These are phyloP conservation scores for Bufotes viridis DNA, from an alignment of 2,797 vertebrate genomes.

Conservation along the genomic window DNA sequence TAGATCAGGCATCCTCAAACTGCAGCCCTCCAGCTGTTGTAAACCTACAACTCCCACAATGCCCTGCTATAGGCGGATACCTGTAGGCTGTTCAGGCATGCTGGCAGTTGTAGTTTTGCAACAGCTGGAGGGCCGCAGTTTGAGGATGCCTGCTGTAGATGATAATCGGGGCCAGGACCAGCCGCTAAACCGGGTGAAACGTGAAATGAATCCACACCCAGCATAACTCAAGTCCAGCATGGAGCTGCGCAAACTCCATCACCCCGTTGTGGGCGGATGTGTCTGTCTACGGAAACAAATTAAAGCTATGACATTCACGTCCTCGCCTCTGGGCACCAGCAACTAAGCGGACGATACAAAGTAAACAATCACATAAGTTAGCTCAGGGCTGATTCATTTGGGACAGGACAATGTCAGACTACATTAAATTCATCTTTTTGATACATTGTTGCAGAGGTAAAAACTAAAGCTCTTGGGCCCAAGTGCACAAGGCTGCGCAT, in stretches of 20 bases:
- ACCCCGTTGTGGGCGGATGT: background rate
- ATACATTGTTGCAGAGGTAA: background rate
- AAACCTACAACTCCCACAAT: too few relatives aligned
- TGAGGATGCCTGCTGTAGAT: too few relatives aligned
- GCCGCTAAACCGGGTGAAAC: background rate
- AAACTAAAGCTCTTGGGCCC: background rate
- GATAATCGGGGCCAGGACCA: background rate
- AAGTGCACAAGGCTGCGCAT: background rate
- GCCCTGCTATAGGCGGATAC: too few relatives aligned
- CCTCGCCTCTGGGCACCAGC: background rate
- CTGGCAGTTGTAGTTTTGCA: too few relatives aligned
- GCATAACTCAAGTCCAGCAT: background rate
- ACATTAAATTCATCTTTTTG: background rate
- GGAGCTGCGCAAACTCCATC: too few relatives aligned
- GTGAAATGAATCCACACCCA: background rate
- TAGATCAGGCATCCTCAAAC: too few relatives aligned
- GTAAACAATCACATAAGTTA: background rate
- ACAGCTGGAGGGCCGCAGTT: too few relatives aligned
- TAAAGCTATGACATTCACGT: background rate
- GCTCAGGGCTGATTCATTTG: background rate
- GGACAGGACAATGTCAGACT: too few relatives aligned
- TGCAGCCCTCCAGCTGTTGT: too few relatives aligned
- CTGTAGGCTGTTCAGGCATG: too few relatives aligned
- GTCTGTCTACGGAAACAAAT: background rate
- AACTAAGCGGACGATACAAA: background rate